A percentile compares a stretch with the other conserved stretches of the same genome.
Conservation (phyloP, 1,140 invertebrate species). For the Drosophila persimilis region DNA sequence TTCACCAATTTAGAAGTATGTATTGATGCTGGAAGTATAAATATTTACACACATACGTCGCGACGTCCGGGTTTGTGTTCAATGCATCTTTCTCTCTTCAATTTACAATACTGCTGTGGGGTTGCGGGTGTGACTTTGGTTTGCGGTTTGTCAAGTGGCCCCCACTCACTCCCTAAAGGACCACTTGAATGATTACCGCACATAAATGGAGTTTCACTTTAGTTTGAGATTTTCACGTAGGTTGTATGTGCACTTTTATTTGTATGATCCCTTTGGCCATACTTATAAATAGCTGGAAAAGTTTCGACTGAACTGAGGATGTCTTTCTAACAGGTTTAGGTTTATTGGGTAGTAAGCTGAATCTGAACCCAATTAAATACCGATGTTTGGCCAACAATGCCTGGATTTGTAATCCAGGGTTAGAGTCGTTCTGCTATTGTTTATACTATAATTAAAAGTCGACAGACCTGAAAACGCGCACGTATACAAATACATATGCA, state of each 20-base stretch:
- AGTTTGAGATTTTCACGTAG: background rate
- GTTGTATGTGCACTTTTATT: too few relatives aligned
- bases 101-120: slow-evolving; percentile 12
- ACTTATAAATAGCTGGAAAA: too few relatives aligned
- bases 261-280: too few relatives aligned
- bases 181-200: slow-evolving; percentile 6
- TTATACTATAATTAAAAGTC: slow-evolving; percentile 14
- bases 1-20: too few relatives aligned
- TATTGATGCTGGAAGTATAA: too few relatives aligned
- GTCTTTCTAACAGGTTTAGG: too few relatives aligned
- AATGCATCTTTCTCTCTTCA: slow-evolving; percentile 2
- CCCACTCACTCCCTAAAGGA: background rate
- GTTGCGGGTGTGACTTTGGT: slow-evolving; percentile 48
- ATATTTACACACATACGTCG: too few relatives aligned
- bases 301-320: too few relatives aligned
- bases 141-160: slow-evolving; percentile 22
- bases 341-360: background rate
- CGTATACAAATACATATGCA: background rate
- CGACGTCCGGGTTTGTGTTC: background rate
- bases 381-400: slow-evolving; percentile 12
- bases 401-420: slow-evolving; percentile 7
- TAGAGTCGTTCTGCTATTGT: slow-evolving; percentile 3
- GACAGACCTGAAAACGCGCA: slow-evolving; percentile 6
- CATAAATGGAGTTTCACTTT: slow-evolving; percentile 12
- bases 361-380: slow-evolving; percentile 1